These are phyloP conservation scores for Neofelis nebulosa DNA, from an alignment of 2,113 vertebrate genomes.

Conservation along the genomic window DNA sequence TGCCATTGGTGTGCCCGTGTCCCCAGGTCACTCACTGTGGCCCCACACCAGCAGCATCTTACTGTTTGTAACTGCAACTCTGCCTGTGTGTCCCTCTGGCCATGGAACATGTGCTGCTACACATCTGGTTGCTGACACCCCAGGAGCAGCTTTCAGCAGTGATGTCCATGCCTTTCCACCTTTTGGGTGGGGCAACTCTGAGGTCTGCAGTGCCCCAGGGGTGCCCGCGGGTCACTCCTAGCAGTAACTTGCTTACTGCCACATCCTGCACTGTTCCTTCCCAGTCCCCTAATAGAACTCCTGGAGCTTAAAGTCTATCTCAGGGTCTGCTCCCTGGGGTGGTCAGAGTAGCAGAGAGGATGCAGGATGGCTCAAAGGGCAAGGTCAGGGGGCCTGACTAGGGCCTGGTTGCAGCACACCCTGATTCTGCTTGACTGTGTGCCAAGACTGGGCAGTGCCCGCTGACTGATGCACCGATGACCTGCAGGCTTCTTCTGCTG, in stretches of 20 bases:
- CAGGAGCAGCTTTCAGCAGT: background rate
- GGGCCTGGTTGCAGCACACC: background rate
- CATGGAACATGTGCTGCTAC: accelerated
- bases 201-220: background rate
- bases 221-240: accelerated
- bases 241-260: background rate
- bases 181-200: background rate
- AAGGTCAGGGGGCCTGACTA: too few relatives aligned
- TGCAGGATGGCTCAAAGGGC: background rate
- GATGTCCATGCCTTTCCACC: background rate
- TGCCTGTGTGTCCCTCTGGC: background rate
- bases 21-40: background rate
- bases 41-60: background rate
- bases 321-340: background rate
- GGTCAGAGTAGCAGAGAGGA: background rate
- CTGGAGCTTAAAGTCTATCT: background rate
- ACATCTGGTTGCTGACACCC: background rate
- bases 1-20: accelerated
- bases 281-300: background rate
- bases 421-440: background rate
- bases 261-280: accelerated
- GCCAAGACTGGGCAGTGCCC: accelerated
- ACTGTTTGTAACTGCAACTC: background rate
- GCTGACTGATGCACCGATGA: background rate
- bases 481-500: background rate